Evolutionary conservation across 1,140 invertebrate genomes (phyloP).

Genomic region (Trypoxylus dichotomus): DNA sequence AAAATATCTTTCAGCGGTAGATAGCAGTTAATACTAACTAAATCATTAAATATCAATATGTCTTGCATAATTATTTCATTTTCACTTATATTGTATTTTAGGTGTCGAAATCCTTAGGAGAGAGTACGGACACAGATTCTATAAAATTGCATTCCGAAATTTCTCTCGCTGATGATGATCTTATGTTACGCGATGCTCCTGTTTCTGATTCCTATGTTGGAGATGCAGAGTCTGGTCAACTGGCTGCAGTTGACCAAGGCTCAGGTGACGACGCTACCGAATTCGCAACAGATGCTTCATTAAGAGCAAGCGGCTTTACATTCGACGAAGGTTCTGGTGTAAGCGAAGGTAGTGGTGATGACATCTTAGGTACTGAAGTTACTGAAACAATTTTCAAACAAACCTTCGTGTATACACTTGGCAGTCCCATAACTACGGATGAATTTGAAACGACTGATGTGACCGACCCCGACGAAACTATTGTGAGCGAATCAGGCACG

Average conservation of each 20-base stretch:
- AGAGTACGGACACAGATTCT: constrained; percentile 35
- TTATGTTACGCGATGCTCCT: constrained; percentile 65
- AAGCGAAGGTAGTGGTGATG: constrained; percentile 19
- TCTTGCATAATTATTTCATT: background rate
- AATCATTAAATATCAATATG: background rate
- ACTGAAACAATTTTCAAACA: constrained; percentile 11
- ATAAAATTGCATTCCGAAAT: constrained; percentile 40
- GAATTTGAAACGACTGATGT: background rate
- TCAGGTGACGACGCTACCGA: constrained; percentile 13
- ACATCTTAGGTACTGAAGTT: background rate
- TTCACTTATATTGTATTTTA: background rate
- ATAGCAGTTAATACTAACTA: background rate
- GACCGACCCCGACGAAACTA: background rate
- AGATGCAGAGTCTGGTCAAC: constrained; percentile 25
- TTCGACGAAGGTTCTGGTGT: constrained; percentile 41
- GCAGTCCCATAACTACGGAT: background rate
- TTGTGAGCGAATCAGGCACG: constrained; percentile 10
- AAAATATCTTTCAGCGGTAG: background rate
- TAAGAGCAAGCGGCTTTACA: background rate
- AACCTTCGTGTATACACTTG: constrained; percentile 22
- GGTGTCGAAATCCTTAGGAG: background rate
- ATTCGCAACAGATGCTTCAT: background rate
- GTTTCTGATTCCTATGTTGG: constrained; percentile 33
- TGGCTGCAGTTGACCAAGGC: background rate
- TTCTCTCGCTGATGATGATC: constrained; percentile 55